These are phyloP conservation scores for Arothron firmamentum DNA, from an alignment of 2,113 vertebrate species.

Conservation along the genomic window DNA sequence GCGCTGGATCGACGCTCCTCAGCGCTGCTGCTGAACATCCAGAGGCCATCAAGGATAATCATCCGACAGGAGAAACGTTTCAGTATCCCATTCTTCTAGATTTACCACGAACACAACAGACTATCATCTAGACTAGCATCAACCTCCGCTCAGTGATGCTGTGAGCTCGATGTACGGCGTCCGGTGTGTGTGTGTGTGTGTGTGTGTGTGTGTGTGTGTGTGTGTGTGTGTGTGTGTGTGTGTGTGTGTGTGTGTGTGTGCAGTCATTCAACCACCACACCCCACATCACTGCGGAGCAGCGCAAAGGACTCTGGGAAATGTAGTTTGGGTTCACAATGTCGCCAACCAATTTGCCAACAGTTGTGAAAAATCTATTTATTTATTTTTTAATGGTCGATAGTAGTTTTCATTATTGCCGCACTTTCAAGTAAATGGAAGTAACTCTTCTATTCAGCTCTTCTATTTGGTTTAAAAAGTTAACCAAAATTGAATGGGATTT, in stretches of 20 bases:
- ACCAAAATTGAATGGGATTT: too few species aligned
- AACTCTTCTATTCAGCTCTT: too few species aligned
- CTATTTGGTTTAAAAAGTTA: too few species aligned
- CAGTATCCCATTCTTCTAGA: conserved; percentile 9
- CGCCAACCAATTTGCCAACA: too few species aligned
- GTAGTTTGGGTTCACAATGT: conserved; percentile 25
- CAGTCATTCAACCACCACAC: conserved; percentile 61
- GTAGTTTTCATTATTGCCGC: too few species aligned
- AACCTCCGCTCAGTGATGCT: conserved; percentile 52
- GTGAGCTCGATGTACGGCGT: conserved; percentile 22
- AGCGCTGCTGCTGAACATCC: conserved; percentile 29
- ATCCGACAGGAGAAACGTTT: conserved; percentile 23
- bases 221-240: conserved; percentile 21
- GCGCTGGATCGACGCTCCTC: conserved; percentile 51
- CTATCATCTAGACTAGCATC: conserved; percentile 44
- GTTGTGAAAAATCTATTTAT: too few species aligned
- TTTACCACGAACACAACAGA: conserved; percentile 2
- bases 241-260: conserved; percentile 24
- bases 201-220: conserved; percentile 26
- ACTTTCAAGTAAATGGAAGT: too few species aligned
- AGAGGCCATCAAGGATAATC: conserved; percentile 8
- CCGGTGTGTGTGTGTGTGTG: conserved; percentile 21
- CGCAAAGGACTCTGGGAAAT: conserved; percentile 60
- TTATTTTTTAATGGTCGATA: too few species aligned
- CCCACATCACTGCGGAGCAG: conserved; percentile 69